Evolutionary conservation across 2,113 vertebrate genomes (phyloP).

Genomic region (Lamprotornis superbus): DNA sequence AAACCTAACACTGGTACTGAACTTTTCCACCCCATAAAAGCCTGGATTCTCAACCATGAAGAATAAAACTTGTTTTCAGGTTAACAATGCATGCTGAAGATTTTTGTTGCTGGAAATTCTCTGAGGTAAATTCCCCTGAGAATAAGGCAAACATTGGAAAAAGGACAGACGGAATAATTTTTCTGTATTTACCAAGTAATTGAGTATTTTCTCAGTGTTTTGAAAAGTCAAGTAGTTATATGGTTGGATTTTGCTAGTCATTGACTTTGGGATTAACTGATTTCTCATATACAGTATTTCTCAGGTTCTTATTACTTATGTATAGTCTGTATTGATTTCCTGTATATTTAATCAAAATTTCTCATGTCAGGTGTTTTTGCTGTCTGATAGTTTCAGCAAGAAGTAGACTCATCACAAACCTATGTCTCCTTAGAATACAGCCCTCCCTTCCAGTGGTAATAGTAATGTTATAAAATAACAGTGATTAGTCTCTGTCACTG

Average conservation of each 20-base stretch:
- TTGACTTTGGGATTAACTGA: slow-evolving; percentile 35
- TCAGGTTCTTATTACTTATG: neutral
- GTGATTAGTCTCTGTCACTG: slow-evolving; percentile 73
- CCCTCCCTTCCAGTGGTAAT: slow-evolving; percentile 33
- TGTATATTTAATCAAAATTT: slow-evolving; percentile 63
- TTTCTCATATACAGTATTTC: neutral
- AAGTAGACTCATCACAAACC: slow-evolving; percentile 45
- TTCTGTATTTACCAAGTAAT: neutral
- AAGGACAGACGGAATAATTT: neutral
- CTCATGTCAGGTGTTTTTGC: slow-evolving; percentile 31
- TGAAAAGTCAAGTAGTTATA: slow-evolving; percentile 1
- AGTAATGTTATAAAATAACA: slow-evolving; percentile 70
- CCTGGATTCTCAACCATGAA: neutral
- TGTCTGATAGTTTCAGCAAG: slow-evolving; percentile 34
- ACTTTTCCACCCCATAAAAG: neutral
- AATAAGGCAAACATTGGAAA: neutral
- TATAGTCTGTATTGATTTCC: slow-evolving; percentile 41
- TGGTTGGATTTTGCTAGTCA: slow-evolving; percentile 9
- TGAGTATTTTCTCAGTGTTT: neutral
- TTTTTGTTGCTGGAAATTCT: neutral
- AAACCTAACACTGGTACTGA: neutral
- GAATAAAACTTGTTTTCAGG: slow-evolving; percentile 1
- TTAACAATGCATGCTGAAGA: neutral
- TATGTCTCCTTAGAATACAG: slow-evolving; percentile 19
- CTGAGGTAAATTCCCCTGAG: neutral